Evolutionary conservation across 2,797 vertebrate species (phyloP).

Genomic region (Crocidura indochinensis): DNA sequence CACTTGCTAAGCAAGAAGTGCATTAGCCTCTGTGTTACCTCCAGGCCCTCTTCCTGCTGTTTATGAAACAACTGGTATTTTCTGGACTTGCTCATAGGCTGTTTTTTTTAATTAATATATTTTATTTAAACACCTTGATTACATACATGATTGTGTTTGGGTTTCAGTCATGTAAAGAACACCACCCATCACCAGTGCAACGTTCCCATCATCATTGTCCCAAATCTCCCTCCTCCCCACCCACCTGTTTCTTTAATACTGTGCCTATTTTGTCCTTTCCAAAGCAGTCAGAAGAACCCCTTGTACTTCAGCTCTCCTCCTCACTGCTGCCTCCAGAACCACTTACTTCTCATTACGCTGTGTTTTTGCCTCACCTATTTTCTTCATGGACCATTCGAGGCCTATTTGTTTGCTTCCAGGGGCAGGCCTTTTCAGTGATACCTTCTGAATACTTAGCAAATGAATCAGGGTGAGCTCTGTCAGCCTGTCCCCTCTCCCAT

Average conservation of each 20-base stretch:
- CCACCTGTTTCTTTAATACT: no score
- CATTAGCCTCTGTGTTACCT: no score
- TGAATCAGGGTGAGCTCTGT: neutral
- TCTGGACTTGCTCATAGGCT: neutral
- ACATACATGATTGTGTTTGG: no score
- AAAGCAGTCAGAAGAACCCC: neutral
- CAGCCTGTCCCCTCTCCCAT: neutral
- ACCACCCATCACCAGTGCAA: no score
- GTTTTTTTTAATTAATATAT: no score
- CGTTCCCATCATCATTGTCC: no score
- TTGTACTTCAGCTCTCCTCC: neutral
- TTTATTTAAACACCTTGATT: no score
- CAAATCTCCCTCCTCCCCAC: no score
- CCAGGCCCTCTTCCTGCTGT: no score
- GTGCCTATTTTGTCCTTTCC: accelerated
- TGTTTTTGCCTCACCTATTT: neutral
- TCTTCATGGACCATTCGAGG: neutral
- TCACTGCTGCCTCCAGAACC: no score
- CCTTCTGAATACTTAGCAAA: neutral
- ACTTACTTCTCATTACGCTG: neutral
- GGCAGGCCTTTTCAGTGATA: neutral
- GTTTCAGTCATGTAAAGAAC: no score
- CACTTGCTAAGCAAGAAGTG: neutral
- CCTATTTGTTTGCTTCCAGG: neutral
- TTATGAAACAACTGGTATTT: neutral